Evolutionary conservation across 2,888 invertebrate species (phyloP).

Genomic region (Xanthostigma xanthostigma): DNA sequence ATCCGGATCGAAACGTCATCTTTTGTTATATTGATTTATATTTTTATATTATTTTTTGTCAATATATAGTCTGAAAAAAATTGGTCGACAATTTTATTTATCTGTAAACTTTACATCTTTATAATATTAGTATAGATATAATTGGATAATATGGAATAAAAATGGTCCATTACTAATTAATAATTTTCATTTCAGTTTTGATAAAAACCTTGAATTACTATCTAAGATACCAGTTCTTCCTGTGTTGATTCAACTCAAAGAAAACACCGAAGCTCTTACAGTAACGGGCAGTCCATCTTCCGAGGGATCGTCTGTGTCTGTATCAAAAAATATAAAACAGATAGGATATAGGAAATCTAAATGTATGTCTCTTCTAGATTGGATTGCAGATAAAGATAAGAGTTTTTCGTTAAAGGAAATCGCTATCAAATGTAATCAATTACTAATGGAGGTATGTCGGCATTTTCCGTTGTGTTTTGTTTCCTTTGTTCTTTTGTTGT

Average conservation of each 20-base stretch:
- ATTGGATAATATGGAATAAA: conserved; percentile 6
- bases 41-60: no score
- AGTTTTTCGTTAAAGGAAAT: conserved; percentile 63
- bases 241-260: conserved; percentile 44
- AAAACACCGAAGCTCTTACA: conserved; percentile 30
- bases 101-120: no score
- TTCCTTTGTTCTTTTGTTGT: conserved; percentile 1
- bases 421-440: conserved; percentile 60
- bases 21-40: no score
- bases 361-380: conserved; percentile 55
- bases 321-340: background rate
- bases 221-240: conserved; percentile 73
- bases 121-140: no score
- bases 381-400: conserved; percentile 76
- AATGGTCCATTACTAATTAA: conserved; percentile 3
- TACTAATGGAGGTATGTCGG: conserved; percentile 50
- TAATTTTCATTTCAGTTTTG: conserved; percentile 39
- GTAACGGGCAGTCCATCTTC: conserved; percentile 29
- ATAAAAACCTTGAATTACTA: conserved; percentile 56
- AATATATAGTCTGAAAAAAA: no score
- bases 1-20: no score
- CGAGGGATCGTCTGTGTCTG: conserved; percentile 14
- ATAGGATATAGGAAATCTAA: conserved; percentile 8
- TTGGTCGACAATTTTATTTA: no score
- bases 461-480: background rate